Percentiles rank a stretch among this genome's conserved stretches.
Evolutionary conservation across 2,888 invertebrate genomes (phyloP).

Genomic region (Dicyrtomina minuta): DNA sequence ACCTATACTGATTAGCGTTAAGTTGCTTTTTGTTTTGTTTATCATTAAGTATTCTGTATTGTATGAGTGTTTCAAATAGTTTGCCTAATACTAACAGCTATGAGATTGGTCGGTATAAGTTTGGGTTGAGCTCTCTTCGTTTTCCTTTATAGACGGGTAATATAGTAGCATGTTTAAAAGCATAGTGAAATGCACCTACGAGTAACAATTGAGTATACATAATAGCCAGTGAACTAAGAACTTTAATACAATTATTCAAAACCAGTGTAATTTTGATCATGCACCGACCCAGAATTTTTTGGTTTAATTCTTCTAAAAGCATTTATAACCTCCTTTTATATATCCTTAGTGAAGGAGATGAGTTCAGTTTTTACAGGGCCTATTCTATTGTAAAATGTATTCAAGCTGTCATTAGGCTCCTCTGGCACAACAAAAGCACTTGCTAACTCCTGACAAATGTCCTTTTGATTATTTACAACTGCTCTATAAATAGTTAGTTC

Average conservation of each 20-base stretch:
- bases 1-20: conserved; percentile 2
- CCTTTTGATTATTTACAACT: no score
- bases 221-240: background rate
- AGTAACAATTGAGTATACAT: background rate
- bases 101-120: no score
- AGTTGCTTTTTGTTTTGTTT: background rate
- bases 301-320: background rate
- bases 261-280: background rate
- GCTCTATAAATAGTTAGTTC: no score
- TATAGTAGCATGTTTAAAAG: background rate
- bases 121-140: no score
- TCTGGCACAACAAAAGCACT: no score
- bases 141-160: no score
- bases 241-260: background rate
- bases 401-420: no score
- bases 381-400: background rate
- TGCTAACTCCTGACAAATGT: no score
- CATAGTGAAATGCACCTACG: background rate
- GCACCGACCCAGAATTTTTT: background rate
- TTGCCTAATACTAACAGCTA: no score
- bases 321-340: background rate
- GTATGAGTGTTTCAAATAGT: background rate
- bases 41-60: background rate
- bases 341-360: background rate
- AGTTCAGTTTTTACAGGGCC: background rate